phyloP scores from a whole-genome alignment of 2,888 invertebrate genomes.

The Drosophila quasianomalipes region DNA sequence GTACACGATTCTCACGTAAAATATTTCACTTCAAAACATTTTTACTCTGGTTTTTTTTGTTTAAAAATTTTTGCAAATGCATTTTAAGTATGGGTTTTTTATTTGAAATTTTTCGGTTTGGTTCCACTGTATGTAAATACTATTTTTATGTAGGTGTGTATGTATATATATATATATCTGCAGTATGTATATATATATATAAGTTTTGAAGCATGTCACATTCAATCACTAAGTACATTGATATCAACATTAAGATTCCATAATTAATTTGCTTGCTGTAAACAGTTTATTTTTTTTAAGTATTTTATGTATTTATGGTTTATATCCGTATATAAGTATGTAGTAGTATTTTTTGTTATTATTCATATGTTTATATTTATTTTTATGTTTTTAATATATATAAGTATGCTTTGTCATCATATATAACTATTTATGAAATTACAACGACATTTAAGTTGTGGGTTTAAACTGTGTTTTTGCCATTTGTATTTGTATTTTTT shows the following conservation, averaged over 20 bases:
- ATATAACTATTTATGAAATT: constrained; percentile 67
- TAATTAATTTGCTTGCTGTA: constrained; percentile 36
- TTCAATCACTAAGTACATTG: constrained; percentile 57
- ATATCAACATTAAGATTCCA: constrained; percentile 44
- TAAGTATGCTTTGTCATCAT: constrained; percentile 2
- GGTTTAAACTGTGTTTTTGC: constrained; percentile 63
- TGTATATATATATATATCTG: constrained; percentile 34
- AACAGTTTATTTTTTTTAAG: constrained; percentile 24
- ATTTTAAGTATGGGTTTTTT: constrained; percentile 7
- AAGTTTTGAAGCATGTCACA: constrained; percentile 57
- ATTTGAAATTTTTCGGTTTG: constrained; percentile 27
- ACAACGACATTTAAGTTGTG: constrained; percentile 75
- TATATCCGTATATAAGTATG: constrained; percentile 10
- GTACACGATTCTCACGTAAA: constrained; percentile 80
- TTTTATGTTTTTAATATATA: constrained; percentile 4
- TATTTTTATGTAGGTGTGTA: constrained; percentile 29
- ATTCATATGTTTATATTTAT: constrained; percentile 17
- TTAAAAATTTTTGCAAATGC: constrained; percentile 46
- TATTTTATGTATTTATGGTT: constrained; percentile 10
- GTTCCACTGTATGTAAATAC: constrained; percentile 46
- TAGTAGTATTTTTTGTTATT: constrained; percentile 13
- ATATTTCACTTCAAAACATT: constrained; percentile 60
- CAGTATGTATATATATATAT: constrained; percentile 26
- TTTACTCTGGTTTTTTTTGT: constrained; percentile 33
- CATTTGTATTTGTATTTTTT: constrained; percentile 19